Conservation (phyloP, 2,888 invertebrate genomes). For the Cantharis flavilabris region DNA sequence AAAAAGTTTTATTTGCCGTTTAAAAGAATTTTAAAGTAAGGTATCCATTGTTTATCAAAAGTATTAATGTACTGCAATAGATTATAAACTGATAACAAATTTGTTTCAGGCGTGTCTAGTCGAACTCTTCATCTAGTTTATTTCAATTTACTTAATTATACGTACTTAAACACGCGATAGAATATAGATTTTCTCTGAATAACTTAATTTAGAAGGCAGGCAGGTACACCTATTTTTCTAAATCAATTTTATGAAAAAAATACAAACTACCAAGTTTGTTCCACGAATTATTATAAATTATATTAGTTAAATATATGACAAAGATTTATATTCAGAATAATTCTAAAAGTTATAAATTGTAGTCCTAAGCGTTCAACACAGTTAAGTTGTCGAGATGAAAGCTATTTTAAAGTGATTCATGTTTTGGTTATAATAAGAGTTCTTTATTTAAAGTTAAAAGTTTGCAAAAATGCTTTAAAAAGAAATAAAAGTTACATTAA, state of each 20-base stretch:
- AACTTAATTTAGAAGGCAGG: not conserved
- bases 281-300: not conserved
- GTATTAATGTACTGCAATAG: not conserved
- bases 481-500: not conserved
- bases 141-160: not conserved
- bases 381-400: conserved; percentile 2
- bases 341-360: conserved; percentile 2
- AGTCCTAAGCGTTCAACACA: conserved; percentile 2
- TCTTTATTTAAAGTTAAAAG: not conserved
- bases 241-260: not conserved
- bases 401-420: conserved; percentile 3
- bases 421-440: not conserved
- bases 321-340: not conserved
- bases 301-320: not conserved
- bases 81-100: not conserved
- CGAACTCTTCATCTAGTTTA: not conserved
- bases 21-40: not conserved
- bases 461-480: conserved; percentile 1
- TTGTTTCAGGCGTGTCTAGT: not conserved
- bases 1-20: not conserved
- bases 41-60: not conserved
- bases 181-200: not conserved
- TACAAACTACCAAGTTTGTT: not conserved
- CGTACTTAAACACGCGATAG: not conserved
- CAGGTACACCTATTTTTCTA: not conserved